phyloP scores from a whole-genome alignment of 2,888 invertebrate species.

The Eudemis profundana region DNA sequence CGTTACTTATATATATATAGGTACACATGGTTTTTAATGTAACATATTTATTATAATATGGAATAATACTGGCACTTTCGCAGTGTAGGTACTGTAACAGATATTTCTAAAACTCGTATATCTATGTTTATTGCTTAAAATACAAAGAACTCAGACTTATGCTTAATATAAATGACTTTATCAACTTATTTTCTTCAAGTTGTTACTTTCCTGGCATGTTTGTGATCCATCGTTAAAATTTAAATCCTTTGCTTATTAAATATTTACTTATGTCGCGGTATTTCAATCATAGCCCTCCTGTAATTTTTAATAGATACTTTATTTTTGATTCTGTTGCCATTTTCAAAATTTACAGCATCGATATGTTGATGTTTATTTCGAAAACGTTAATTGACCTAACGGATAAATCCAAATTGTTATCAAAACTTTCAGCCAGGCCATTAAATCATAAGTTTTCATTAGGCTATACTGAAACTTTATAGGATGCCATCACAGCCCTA shows the following conservation, averaged over 20 bases:
- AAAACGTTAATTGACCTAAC: conserved; percentile 59
- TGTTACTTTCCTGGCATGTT: conserved; percentile 11
- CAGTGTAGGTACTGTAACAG: neutral
- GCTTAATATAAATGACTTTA: conserved; percentile 1
- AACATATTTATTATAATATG: neutral
- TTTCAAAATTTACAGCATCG: conserved; percentile 44
- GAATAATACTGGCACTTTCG: neutral
- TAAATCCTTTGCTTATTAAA: conserved; percentile 34
- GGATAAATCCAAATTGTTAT: conserved; percentile 33
- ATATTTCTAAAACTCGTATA: neutral
- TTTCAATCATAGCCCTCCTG: conserved; percentile 27
- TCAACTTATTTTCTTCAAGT: conserved; percentile 6
- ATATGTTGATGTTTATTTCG: conserved; percentile 56
- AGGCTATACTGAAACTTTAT: conserved; percentile 37
- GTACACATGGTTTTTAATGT: neutral
- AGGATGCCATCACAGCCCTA: conserved; percentile 67
- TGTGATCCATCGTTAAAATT: conserved; percentile 30
- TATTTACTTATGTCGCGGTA: conserved; percentile 32
- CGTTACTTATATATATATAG: neutral
- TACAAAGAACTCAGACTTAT: conserved; percentile 24
- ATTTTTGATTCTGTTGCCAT: neutral
- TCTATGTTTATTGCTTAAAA: conserved; percentile 14
- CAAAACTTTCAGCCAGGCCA: conserved; percentile 30
- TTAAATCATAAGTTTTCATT: conserved; percentile 27
- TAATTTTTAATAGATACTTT: conserved; percentile 4